Base-by-base conservation (phyloP, 2,113 vertebrate species). In the Clarias gariepinus region DNA sequence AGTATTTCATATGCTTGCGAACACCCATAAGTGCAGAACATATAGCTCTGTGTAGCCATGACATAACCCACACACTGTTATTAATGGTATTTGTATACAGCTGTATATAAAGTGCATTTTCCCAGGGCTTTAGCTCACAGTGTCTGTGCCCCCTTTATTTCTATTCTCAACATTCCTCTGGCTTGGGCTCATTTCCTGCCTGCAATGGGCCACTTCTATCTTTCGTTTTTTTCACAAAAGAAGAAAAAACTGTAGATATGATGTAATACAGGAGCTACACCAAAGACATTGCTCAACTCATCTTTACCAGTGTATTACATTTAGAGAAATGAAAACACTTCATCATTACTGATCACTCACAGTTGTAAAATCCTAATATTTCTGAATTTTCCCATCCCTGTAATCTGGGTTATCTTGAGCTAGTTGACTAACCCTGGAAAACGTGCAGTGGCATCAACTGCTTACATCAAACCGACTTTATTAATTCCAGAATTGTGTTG, bases 101-200 rank as follows among this genome's bases (percentile, higher is more conserved):
- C 74, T 84, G 81, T 73, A 52, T 63, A 74, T 84, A 18, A 86
- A 86, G 66, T 63, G 36, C 19, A 36, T 60, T 84, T 81, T 87
- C 76, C 77, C 84, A 90, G 61, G 78, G 76, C 71, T 80, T 81
- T 71, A 69, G 55, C n/a, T 63, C 16, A 77, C 71, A 71, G 80
- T 84, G 69, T 86, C 61, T 85, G 55, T 86, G 77, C 84, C 87
- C 68, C 77, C 79, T 74, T 74, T 81, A 82, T 60, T 66, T 85
- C 76, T 85, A 89, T 91, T 91, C 89, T 86, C 88, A 90, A 84
- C 92, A 94, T 94, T 95, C 92, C 90, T 92, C 60, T 88, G 87
- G 68, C 87, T 86, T 90, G 85, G 86, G 66, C 86, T 93, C 90
- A 94, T 88, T 94, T 95, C 94, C 94, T 92, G 86, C 76, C 76